Evolutionary conservation across 2,888 invertebrate species (phyloP), one percentile per base, ranked within the genome.

Genomic region (Herminia tarsipennalis): DNA sequence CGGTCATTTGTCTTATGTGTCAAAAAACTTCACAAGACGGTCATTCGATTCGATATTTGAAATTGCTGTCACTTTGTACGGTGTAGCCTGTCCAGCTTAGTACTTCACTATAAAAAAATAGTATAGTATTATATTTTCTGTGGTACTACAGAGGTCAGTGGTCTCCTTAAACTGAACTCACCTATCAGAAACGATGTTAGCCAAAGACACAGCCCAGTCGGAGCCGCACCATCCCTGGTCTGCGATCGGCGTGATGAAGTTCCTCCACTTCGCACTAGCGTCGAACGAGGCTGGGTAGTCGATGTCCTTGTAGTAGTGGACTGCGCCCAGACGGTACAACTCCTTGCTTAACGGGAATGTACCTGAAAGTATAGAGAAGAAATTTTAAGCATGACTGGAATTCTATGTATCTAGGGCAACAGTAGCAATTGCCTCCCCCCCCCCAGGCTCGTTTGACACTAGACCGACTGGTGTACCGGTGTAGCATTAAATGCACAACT

Each of bases 171-270:
- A 18, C 10, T 20, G 1, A 6, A 43, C 51, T 67, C 92, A 93
- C 87, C 97, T 93, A 82, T 96, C 96, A 35, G 96, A 95, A 40
- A 95, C 95, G 24, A 97, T 95, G 8, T 94, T 94, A 6, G 95
- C 95, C 0, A 98, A 96, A 0, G 97, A 96, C 16, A 98, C 93
- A 0, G 98, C 98, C 98, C 98, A 99, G 1, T 98, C 98, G 0
- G 98, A 94, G 0, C 96, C 98, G 76, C 98, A 95, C 94, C 94
- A 94, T 52, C 94, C 94, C 83, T 96, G 96, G 82, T 96, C 95
- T 2, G 92, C 90, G 2, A 96, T 83, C 0, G 93, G 93, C 0
- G 95, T 94, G 36, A 98, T 95, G 64, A 92, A 93, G 1, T 92
- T 89, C 0, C 94, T 94, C 98, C 98, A 98, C 36, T 93, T 92